Conservation (phyloP, 1,140 invertebrate genomes). For the Calephelis nemesis region DNA sequence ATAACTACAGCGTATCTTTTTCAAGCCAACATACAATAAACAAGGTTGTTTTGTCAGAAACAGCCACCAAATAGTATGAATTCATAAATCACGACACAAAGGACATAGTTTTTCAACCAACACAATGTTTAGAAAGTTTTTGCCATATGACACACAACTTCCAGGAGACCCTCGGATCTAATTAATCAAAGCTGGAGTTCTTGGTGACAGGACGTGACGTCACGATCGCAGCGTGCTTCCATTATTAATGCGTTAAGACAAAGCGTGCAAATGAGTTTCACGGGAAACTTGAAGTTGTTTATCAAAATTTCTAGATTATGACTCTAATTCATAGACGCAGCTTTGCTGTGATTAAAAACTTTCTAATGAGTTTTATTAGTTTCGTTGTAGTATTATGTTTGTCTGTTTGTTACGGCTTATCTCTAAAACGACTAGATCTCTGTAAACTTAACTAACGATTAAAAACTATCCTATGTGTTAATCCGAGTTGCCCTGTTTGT, state of each 20-base stretch:
- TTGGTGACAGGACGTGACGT: constrained; percentile 26
- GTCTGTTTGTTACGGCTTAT: no score
- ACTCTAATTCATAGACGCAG: no score
- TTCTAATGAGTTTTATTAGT: no score
- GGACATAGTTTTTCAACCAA: constrained; percentile 22
- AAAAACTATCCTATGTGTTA: no score
- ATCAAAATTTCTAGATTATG: constrained; percentile 26
- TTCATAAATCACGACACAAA: constrained; percentile 22
- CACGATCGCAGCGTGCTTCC: constrained; percentile 20
- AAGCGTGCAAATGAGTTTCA: constrained; percentile 25
- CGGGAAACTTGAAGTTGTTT: constrained; percentile 27
- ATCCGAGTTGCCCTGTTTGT: no score
- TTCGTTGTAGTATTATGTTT: no score
- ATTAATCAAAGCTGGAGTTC: constrained; percentile 31
- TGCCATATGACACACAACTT: constrained; percentile 28
- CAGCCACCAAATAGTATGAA: not conserved
- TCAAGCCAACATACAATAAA: no score
- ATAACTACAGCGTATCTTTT: no score
- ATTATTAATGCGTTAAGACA: constrained; percentile 35
- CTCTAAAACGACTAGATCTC: no score
- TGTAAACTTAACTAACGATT: no score
- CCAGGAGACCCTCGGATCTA: constrained; percentile 26
- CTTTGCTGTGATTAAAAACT: no score
- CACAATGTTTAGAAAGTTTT: constrained; percentile 26
- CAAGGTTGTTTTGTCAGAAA: not conserved